phyloP scores from a whole-genome alignment of 2,113 vertebrate genomes.

The Dendrocopos noguchii region DNA sequence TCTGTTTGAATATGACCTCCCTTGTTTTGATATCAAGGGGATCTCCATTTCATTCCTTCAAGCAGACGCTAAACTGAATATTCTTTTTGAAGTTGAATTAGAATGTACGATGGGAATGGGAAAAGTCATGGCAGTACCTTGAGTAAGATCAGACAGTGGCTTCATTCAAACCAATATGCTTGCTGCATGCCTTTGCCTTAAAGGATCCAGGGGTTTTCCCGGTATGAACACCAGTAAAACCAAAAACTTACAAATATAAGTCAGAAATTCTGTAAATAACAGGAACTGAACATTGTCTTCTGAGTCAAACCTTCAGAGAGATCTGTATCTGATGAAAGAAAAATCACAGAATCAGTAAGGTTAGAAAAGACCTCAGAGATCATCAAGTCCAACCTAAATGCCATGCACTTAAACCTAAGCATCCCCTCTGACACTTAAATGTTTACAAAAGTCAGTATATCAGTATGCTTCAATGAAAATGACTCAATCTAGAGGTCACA shows the following conservation, averaged over 20 bases:
- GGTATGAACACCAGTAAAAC: neutral
- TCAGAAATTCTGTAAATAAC: neutral
- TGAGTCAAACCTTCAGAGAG: neutral
- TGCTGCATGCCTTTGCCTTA: neutral
- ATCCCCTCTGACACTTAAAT: neutral
- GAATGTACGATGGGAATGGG: neutral
- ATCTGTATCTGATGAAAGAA: neutral
- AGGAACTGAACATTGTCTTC: neutral
- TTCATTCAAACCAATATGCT: neutral
- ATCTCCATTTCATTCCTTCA: slow-evolving; percentile 39
- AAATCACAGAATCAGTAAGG: neutral
- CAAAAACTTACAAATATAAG: neutral
- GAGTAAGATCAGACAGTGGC: neutral
- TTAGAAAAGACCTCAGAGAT: no score
- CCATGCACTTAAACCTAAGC: neutral
- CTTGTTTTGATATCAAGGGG: slow-evolving; percentile 33
- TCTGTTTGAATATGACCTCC: slow-evolving; percentile 30
- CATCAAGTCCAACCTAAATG: neutral
- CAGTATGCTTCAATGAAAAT: neutral
- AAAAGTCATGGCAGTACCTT: neutral
- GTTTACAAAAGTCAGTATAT: neutral
- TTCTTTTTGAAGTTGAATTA: slow-evolving; percentile 60
- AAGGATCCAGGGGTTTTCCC: neutral
- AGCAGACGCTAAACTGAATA: slow-evolving; percentile 47
- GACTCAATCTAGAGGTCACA: neutral